Evolutionary conservation across 2,888 invertebrate genomes (phyloP), one percentile per base, ranked within the genome.

Genomic region (Piscicola geometra): DNA sequence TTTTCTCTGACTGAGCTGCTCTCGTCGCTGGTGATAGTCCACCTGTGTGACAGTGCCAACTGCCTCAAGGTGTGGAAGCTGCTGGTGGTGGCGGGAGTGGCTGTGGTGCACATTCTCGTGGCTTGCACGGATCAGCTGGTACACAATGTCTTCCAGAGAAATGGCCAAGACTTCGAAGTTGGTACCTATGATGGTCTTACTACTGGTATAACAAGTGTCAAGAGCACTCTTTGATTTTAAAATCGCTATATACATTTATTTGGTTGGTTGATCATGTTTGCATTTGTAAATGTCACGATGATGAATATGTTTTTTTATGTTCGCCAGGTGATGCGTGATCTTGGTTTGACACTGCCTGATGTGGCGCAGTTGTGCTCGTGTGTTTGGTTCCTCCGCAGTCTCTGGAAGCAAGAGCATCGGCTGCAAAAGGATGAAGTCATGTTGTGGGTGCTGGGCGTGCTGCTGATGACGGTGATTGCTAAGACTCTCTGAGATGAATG

Each of bases 301-400:
- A n/a, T n/a, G n/a, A n/a, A n/a, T n/a, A 92, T 86, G 98, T 99
- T 86, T 99, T n/a, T n/a, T n/a, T n/a, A n/a, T n/a, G n/a, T n/a
- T n/a, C n/a, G 21, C 9, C 50, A 47, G 76, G 83, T 82, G 52
- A 81, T 80, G 0, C 79, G 85, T 25, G 82, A 85, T 75, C 77
- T 84, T 32, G 84, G 82, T 0, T 77, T 85, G 70, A 82, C 84
- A 83, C 77, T 83, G 3, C 84, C 84, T 0, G 85, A 85, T 77
- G 33, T 83, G 21, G 77, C 83, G 5, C 84, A 84, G 81, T 86
- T 90, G 50, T 9, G 12, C 50, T 15, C 21, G 21, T 15, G 12
- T 9, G 50, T 47, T 9, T 47, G 50, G 50, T n/a, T n/a, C n/a
- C n/a, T n/a, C n/a, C n/a, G n/a, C n/a, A n/a, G n/a, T n/a, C n/a